These are phyloP conservation scores for Gymnoscopelus microlampas DNA, from an alignment of 2,797 vertebrate species.

Conservation along the genomic window DNA sequence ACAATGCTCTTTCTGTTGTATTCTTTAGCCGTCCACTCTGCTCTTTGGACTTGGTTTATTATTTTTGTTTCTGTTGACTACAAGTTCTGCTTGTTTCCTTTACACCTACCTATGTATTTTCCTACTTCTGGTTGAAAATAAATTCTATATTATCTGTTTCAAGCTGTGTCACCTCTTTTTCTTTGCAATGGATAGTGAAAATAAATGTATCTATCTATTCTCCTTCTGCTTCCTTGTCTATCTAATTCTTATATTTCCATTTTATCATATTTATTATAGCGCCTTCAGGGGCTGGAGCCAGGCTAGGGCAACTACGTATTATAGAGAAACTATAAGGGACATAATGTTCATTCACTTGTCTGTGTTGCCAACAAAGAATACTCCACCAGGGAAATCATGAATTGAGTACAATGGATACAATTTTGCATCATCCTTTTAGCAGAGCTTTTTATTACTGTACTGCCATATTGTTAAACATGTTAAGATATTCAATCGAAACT, in stretches of 20 bases:
- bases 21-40: constrained; percentile 91
- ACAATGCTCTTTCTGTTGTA: constrained; percentile 92
- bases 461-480: no score
- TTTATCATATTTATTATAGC: background rate
- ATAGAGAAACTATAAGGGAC: no score
- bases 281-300: no score
- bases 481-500: no score
- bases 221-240: constrained; percentile 35
- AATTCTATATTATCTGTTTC: constrained; percentile 98
- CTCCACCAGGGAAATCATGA: no score
- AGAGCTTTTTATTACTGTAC: no score
- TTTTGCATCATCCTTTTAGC: no score
- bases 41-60: constrained; percentile 88
- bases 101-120: constrained; percentile 96
- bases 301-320: no score
- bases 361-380: no score
- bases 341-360: no score
- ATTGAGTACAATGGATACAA: no score
- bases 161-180: constrained; percentile 89
- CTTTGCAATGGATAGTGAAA: constrained; percentile 74
- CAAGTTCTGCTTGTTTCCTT: constrained; percentile 94
- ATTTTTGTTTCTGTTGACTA: constrained; percentile 86
- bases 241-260: background rate
- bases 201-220: constrained; percentile 74
- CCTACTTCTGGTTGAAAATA: constrained; percentile 99